A percentile compares a stretch with the other conserved stretches of the same genome.
phyloP scores from a whole-genome alignment of 2,113 vertebrate species.

The Rhea americana region DNA sequence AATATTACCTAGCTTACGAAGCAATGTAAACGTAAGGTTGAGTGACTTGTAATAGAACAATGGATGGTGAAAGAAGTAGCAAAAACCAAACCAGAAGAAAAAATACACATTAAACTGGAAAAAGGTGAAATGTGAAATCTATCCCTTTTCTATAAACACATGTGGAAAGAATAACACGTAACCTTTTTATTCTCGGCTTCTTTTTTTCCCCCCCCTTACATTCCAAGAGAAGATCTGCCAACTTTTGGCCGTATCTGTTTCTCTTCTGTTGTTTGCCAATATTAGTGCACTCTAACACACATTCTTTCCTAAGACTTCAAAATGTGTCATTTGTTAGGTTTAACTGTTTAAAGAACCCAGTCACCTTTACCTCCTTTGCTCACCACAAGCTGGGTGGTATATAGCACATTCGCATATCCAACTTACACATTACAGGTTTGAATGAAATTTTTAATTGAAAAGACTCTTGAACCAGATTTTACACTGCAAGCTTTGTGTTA shows the following conservation, averaged over 20 bases:
- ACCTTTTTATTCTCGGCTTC: constrained; percentile 33
- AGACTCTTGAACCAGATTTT: neutral
- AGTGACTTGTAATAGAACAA: constrained; percentile 34
- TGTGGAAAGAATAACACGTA: constrained; percentile 65
- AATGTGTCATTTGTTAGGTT: constrained; percentile 15
- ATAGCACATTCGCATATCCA: rapidly evolving
- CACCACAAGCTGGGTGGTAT: constrained; percentile 41
- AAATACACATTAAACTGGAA: constrained; percentile 39
- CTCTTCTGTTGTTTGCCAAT: constrained; percentile 33
- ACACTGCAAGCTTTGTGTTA: neutral
- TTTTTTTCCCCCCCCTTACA: neutral
- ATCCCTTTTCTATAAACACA: constrained; percentile 59
- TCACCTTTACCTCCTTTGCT: neutral
- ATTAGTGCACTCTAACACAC: constrained; percentile 27
- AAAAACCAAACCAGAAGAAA: constrained; percentile 29
- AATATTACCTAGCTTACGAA: neutral
- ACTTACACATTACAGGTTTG: neutral
- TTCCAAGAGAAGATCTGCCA: constrained; percentile 52
- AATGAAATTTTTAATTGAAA: neutral
- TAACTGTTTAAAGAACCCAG: constrained; percentile 12
- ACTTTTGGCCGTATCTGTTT: constrained; percentile 8
- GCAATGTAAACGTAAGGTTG: neutral
- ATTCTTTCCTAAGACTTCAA: constrained; percentile 56
- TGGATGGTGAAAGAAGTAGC: neutral
- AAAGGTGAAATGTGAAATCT: constrained; percentile 56